phyloP scores from a whole-genome alignment of 2,888 invertebrate genomes.

The Melanostoma scalare region DNA sequence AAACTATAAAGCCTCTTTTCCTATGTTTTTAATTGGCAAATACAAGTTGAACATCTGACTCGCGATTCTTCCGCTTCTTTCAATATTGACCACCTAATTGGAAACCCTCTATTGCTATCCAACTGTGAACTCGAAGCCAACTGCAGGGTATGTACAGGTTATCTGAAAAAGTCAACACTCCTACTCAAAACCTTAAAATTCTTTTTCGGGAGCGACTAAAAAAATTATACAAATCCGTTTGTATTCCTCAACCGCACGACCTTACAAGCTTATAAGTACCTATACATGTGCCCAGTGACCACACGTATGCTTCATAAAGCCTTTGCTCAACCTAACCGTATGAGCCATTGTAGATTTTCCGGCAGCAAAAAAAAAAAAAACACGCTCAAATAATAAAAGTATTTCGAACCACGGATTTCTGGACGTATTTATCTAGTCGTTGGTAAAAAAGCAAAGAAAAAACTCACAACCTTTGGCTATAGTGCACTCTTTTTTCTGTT shows the following conservation, averaged over 20 bases:
- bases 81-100: conserved; percentile 41
- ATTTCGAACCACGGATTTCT: conserved; percentile 61
- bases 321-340: conserved; percentile 17
- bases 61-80: conserved; percentile 17
- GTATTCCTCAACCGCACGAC: too few species aligned
- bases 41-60: neutral
- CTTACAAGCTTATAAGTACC: too few species aligned
- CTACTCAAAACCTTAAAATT: conserved; percentile 1
- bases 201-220: neutral
- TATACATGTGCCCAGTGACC: neutral
- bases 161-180: conserved; percentile 9
- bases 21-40: too few species aligned
- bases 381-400: conserved; percentile 60
- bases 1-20: too few species aligned
- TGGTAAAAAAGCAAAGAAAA: conserved; percentile 5
- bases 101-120: conserved; percentile 22
- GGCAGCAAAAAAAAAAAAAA: conserved; percentile 14
- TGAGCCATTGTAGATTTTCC: neutral
- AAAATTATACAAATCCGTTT: too few species aligned
- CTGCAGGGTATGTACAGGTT: neutral
- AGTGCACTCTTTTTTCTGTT: neutral
- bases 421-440: conserved; percentile 69
- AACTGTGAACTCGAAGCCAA: conserved; percentile 12
- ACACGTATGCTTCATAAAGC: conserved; percentile 12
- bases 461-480: neutral